phyloP scores from a whole-genome alignment of 2,888 invertebrate species.

The Meiosimyza decipiens region DNA sequence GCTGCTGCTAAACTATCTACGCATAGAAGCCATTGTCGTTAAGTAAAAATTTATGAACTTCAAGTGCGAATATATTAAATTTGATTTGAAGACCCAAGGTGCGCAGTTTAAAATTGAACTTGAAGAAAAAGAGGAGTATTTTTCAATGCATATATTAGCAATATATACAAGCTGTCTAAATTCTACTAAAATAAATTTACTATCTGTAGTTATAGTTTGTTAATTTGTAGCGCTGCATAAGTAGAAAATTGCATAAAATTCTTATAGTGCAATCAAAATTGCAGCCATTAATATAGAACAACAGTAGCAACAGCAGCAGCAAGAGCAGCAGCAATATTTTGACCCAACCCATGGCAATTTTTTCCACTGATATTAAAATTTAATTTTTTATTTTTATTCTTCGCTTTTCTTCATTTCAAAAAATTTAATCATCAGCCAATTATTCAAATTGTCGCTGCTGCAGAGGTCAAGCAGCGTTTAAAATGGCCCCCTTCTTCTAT shows the following conservation, averaged over 20 bases:
- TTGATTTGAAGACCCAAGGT: background rate
- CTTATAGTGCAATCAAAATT: background rate
- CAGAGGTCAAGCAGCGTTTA: conserved; percentile 18
- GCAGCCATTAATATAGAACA: background rate
- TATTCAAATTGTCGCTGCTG: conserved; percentile 15
- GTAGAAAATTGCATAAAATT: too few species aligned
- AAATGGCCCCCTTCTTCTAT: too few species aligned
- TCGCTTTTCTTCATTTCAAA: background rate
- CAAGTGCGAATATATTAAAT: background rate
- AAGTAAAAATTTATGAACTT: background rate
- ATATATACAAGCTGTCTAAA: background rate
- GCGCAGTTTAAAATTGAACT: too few species aligned
- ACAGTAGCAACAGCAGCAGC: too few species aligned
- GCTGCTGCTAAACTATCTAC: background rate
- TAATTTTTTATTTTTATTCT: too few species aligned
- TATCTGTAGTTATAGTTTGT: too few species aligned
- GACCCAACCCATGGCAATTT: too few species aligned
- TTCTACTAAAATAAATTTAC: background rate
- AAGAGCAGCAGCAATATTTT: too few species aligned
- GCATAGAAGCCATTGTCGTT: background rate
- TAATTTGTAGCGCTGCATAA: too few species aligned
- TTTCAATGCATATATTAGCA: conserved; percentile 20
- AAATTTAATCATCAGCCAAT: conserved; percentile 8
- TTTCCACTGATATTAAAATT: too few species aligned
- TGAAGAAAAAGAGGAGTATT: background rate